Base-by-base conservation (phyloP, 2,113 vertebrate genomes). In the Chloropsis hardwickii region DNA sequence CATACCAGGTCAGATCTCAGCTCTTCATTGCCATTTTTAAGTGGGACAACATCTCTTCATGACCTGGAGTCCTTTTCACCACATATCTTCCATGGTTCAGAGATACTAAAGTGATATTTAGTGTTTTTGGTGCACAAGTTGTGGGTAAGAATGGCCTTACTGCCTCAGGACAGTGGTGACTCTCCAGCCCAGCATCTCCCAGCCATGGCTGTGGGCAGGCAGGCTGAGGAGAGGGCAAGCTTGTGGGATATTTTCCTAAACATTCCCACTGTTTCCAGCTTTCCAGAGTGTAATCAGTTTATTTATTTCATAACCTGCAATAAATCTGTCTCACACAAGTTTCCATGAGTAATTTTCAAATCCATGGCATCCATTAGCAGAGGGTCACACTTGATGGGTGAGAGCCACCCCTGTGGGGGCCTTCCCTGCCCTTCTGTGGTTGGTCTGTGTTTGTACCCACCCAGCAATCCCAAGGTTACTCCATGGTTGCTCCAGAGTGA, bases 251-350 rank as follows among this genome's bases (percentile, higher is more conserved):
- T 31, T 57, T 77, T n/a, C 28, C 81, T 21, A 17, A 48, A 27
- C 27, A 21, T 20, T 71, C 42, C 47, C 42, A 12, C 60, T 58
- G 5, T 25, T 79, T 25, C 24, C 73, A 56, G 13, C 7, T 27
- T 90, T 82, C 11, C 72, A 40, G 54, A 31, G n/a, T n/a, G 27
- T 35, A 19, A 61, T 31, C 4, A 3, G 11, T 40, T 82, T 67
- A 10, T 62, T 72, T n/a, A 16, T 53, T 73, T 31, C 45, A 37
- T 35, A 90, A 53, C 42, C 53, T 62, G 42, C 31, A 10, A 2
- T 1, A 25, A 9, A 28, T 71, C 39, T 47, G 18, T 44, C 33
- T 72, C 25, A 40, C 0, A 0, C 3, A 1, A 14, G 2, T 88
- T 54, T 31, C 51, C 44, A 8, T 9, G 53, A 57, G 42, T 14